These are phyloP conservation scores for Cephalopholis sonnerati DNA, from an alignment of 2,113 vertebrate genomes.

Conservation along the genomic window DNA sequence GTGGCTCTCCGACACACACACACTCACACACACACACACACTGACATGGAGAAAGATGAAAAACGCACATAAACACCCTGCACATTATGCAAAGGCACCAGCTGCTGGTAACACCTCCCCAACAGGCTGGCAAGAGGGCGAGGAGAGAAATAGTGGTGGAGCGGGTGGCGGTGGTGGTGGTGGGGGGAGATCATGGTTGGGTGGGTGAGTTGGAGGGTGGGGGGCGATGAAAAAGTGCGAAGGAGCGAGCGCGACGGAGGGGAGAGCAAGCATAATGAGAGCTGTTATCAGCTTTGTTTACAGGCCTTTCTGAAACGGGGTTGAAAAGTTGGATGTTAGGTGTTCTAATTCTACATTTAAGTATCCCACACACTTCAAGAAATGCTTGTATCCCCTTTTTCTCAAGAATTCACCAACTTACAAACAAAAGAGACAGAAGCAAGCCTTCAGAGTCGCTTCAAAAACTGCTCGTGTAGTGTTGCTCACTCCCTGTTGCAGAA, in stretches of 20 bases:
- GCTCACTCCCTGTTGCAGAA: conserved; percentile 13
- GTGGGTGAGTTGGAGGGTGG: conserved; percentile 40
- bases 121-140: conserved; percentile 80
- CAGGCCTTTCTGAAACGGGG: conserved; percentile 25
- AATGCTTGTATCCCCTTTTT: neutral
- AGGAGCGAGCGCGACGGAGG: conserved; percentile 36
- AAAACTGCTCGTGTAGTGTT: neutral
- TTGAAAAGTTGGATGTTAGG: conserved; percentile 42
- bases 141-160: conserved; percentile 60
- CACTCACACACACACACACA: conserved; percentile 23
- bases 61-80: conserved; percentile 80
- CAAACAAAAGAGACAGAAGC: neutral
- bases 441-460: neutral
- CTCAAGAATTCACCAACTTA: conserved; percentile 1
- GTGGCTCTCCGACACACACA: conserved; percentile 12
- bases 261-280: conserved; percentile 52
- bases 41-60: conserved; percentile 37
- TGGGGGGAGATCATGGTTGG: conserved; percentile 55
- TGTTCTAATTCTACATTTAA: neutral
- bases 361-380: conserved; percentile 1
- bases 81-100: conserved; percentile 87
- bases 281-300: conserved; percentile 62
- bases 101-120: conserved; percentile 86
- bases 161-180: conserved; percentile 25
- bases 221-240: conserved; percentile 43